Evolutionary conservation across 2,797 vertebrate species (phyloP).

Genomic region (Xiphophorus birchmanni): DNA sequence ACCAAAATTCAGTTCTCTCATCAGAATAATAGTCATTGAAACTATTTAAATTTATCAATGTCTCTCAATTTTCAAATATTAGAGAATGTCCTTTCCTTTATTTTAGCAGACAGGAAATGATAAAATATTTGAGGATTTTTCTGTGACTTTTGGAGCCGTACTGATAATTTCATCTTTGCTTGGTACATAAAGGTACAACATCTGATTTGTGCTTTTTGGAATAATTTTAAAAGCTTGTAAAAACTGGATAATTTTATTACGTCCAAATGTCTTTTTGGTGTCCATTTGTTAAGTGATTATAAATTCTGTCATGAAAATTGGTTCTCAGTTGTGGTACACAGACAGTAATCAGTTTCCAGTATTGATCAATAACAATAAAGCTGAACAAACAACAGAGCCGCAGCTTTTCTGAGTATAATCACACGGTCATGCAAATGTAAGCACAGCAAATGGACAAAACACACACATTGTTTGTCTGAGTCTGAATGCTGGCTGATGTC

Average conservation of each 20-base stretch:
- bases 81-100: not conserved
- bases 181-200: not conserved
- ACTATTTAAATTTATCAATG: not conserved
- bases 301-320: not conserved
- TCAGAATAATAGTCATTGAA: not conserved
- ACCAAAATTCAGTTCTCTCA: not conserved
- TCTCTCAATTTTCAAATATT: not conserved
- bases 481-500: constrained; percentile 11
- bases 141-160: not conserved
- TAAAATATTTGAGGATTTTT: not conserved
- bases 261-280: not conserved
- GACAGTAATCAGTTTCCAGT: constrained; percentile 18
- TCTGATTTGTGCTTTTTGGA: not conserved
- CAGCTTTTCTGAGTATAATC: constrained; percentile 32
- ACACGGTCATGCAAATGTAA: constrained; percentile 36
- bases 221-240: not conserved
- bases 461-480: constrained; percentile 12
- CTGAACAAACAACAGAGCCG: constrained; percentile 25
- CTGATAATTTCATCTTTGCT: not conserved
- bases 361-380: constrained; percentile 37
- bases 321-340: not conserved
- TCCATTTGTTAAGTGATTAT: not conserved
- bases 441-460: constrained; percentile 6
- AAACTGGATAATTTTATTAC: not conserved
- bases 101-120: not conserved